These are phyloP conservation scores for Autographa gamma DNA, from an alignment of 2,888 invertebrate species.

Conservation along the genomic window DNA sequence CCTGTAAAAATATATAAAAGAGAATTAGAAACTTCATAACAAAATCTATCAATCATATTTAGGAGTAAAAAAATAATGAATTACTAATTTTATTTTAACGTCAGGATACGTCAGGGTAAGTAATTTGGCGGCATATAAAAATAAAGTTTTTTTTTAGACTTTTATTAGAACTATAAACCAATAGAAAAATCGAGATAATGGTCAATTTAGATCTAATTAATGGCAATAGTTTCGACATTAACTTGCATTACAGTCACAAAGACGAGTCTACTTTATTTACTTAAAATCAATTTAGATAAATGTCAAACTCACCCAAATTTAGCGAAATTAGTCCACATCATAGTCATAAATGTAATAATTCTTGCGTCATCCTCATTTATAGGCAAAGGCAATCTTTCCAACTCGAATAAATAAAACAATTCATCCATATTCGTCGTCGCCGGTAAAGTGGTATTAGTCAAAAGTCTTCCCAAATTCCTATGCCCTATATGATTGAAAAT, in stretches of 20 bases:
- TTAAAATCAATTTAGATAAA: neutral
- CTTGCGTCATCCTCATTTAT: constrained; percentile 83
- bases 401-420: constrained; percentile 80
- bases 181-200: too few relatives aligned
- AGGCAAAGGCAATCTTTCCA: constrained; percentile 78
- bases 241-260: too few relatives aligned
- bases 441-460: constrained; percentile 79
- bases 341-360: constrained; percentile 83
- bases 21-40: too few relatives aligned
- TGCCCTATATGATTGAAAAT: constrained; percentile 81
- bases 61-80: too few relatives aligned
- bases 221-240: neutral
- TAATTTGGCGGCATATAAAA: too few relatives aligned
- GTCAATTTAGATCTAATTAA: neutral
- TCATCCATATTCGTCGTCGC: constrained; percentile 81
- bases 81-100: too few relatives aligned
- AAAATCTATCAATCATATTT: too few relatives aligned
- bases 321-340: constrained; percentile 87
- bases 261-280: too few relatives aligned
- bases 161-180: too few relatives aligned
- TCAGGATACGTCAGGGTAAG: too few relatives aligned
- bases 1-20: constrained; percentile 66
- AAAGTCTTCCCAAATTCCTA: constrained; percentile 79
- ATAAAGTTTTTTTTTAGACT: too few relatives aligned
- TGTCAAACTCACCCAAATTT: constrained; percentile 78